Conservation (phyloP, 1,140 invertebrate genomes). For the Trichonephila clavata region DNA sequence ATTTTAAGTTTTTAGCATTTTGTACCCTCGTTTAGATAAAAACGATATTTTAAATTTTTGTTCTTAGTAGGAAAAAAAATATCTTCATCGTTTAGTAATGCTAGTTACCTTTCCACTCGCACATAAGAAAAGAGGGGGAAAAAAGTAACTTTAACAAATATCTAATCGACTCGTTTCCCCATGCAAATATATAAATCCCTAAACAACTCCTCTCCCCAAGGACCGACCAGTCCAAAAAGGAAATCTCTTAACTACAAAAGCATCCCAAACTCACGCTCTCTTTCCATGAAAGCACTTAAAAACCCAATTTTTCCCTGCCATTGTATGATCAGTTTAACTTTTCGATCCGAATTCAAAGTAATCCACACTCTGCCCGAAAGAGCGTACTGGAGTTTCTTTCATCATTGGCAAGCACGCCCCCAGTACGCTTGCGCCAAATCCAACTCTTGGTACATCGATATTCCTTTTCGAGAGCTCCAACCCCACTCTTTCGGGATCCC, state of each 20-base stretch:
- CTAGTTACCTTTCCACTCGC: no score
- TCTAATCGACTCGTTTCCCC: not conserved
- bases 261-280: not conserved
- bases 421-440: not conserved
- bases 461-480: not conserved
- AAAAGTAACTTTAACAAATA: not conserved
- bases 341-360: conserved; percentile 16
- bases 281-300: conserved; percentile 31
- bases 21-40: no score
- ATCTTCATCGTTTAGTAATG: no score
- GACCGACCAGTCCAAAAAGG: not conserved
- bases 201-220: not conserved
- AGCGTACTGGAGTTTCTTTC: conserved; percentile 17
- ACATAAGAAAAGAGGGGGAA: no score
- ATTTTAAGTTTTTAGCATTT: no score
- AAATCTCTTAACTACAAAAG: not conserved
- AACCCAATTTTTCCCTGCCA: conserved; percentile 16
- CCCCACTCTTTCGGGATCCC: conserved; percentile 2
- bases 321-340: conserved; percentile 58
- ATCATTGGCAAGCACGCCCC: not conserved
- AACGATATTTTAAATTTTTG: no score
- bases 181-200: not conserved
- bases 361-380: conserved; percentile 20
- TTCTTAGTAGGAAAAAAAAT: no score
- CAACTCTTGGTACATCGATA: conserved; percentile 22